Base-by-base conservation (phyloP, 2,888 invertebrate genomes). In the Tridacna crocea region DNA sequence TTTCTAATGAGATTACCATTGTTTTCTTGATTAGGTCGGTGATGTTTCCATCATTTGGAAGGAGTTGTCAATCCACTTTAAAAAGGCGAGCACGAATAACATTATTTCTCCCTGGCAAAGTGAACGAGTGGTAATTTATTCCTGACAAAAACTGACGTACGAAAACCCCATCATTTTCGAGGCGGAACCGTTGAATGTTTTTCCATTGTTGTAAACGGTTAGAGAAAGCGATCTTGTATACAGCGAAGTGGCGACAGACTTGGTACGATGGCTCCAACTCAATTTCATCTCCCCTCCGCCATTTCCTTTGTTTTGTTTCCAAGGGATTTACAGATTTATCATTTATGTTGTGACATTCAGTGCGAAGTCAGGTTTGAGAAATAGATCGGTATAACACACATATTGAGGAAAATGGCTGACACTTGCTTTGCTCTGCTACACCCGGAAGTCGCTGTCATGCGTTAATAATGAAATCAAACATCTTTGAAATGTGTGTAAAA, bases 51-150 rank as follows among this genome's bases (percentile, higher is more conserved):
- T 74, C 58, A 77, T 51, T 70, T 68, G 46, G 72, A 63, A 80
- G 66, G 74, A 75, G 76, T 70, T 80, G 86, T 84, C 82, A 86
- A 84, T 82, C 77, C 66, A 68, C 58, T 83, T 83, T 86, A 78
- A 86, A 86, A 83, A 80, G 84, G 78, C 75, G 77, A 75, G 77
- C 81, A 82, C 82, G 80, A 86, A 83, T 86, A 82, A 84, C 83
- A 82, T 82, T 86, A 84, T 86, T 82, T 79, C 84, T 82, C 83
- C 46, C 72, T 63, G 68, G 65, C 26, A 51, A 58, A 75, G 60
- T 65, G 79, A 86, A 79, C 79, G 77, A 81, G 79, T 75, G 51
- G 79, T 84, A 81, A 85, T 85, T 85, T 82, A 82, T 85, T 78
- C 80, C 85, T 82, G 85, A 77, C 85, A 85, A 73, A 75, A 36